Evolutionary conservation across 2,113 vertebrate genomes (phyloP).

Genomic region (Psettodes erumei): DNA sequence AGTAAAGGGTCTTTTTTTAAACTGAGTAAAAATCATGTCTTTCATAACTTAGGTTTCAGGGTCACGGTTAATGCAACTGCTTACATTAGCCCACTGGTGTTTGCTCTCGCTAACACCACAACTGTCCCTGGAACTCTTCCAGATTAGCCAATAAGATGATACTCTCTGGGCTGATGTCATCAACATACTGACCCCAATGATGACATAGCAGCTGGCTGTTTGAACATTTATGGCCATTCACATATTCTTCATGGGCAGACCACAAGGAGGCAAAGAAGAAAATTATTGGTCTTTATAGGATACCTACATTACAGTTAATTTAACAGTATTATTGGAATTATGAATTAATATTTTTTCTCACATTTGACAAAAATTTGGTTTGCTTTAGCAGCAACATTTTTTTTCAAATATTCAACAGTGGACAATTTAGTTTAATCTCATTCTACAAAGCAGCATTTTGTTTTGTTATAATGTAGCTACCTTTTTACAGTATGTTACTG

Average conservation of each 20-base stretch:
- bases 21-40: neutral
- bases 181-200: slow-evolving; percentile 20
- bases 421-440: neutral
- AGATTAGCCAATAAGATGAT: slow-evolving; percentile 4
- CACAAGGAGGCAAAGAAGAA: slow-evolving; percentile 5
- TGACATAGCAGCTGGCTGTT: slow-evolving; percentile 31
- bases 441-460: neutral
- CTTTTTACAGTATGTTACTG: neutral
- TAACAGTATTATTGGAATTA: neutral
- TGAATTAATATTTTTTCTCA: too few species aligned
- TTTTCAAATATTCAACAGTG: neutral
- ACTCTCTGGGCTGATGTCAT: slow-evolving; percentile 32
- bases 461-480: neutral
- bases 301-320: too few species aligned
- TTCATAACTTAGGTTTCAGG: neutral
- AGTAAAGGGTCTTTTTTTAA: neutral
- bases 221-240: slow-evolving; percentile 23
- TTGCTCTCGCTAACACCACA: neutral
- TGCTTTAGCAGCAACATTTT: neutral
- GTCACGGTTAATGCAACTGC: neutral
- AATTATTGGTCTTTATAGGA: neutral
- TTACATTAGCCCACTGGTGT: neutral
- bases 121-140: neutral
- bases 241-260: neutral
- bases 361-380: too few species aligned